Base-by-base conservation (phyloP, 2,797 vertebrate species). In the Mergus octosetaceus region DNA sequence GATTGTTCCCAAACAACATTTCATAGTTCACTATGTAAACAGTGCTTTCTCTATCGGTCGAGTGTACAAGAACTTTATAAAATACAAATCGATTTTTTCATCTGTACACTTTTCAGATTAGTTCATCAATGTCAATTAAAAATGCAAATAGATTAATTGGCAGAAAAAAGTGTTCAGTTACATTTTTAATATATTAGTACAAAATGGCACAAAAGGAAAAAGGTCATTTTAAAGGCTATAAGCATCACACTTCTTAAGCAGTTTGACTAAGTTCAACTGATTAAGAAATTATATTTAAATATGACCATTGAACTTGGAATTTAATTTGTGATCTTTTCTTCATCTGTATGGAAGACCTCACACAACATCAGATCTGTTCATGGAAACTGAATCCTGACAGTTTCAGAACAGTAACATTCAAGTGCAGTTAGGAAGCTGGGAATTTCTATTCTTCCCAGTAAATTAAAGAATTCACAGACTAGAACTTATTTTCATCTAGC, bases 51-150 rank as follows among this genome's bases (percentile, higher is more conserved):
- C 77, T 95, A 95, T 65, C 88, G 94, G 95, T 87, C 85, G 62
- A 72, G 69, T 95, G 85, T 85, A 69, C 74, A 96, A 97, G 93
- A 97, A 96, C 49, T 77, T 95, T 90, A 97, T 79, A 97, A 98
- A 97, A 98, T 94, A 97, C 93, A 96, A 94, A 96, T 65, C 47
- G 57, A 92, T 49, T 77, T 89, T 76, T 93, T 73, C 8, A 78
- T 72, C 85, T 95, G 95, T 96, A 97, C 77, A 95, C 45, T 94
- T 88, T 93, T 84, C 92, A 94, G 83, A 94, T 96, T 96, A 97
- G 84, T 95, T 92, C 86, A 94, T 53, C 84, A 86, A 95, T 93
- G 94, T 85, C 83, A 92, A 90, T 96, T 89, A 70, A 96, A 97
- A 97, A 97, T 93, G 68, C 89, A 97, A 97, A 88, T 80, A 91